Evolutionary conservation across 2,797 vertebrate genomes (phyloP).

Genomic region (Antrozous pallidus): DNA sequence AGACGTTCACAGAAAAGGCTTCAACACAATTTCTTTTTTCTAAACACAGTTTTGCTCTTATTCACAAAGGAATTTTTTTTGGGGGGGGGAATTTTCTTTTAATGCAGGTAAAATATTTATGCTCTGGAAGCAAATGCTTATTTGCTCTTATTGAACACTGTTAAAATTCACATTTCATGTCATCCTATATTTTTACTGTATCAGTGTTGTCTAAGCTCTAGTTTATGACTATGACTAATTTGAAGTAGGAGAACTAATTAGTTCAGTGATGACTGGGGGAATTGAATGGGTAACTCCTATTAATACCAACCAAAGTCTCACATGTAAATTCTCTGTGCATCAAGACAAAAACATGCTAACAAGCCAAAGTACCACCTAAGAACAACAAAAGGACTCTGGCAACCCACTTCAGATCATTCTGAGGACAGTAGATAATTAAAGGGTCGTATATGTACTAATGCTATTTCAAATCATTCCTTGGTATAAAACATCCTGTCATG

Average conservation of each 20-base stretch:
- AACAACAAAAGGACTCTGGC: conserved; percentile 28
- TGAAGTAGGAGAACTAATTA: conserved; percentile 39
- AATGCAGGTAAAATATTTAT: conserved; percentile 20
- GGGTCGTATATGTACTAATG: neutral
- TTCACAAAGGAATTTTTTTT: conserved; percentile 46
- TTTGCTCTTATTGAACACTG: neutral
- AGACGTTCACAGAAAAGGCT: conserved; percentile 60
- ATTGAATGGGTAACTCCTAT: conserved; percentile 49
- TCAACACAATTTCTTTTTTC: conserved; percentile 52
- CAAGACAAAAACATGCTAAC: conserved; percentile 64
- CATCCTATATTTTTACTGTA: neutral
- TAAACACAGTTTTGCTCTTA: conserved; percentile 53
- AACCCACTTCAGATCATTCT: neutral
- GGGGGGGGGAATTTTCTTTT: neutral
- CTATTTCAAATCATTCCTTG: conserved; percentile 38
- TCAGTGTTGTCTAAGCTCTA: neutral
- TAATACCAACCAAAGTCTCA: conserved; percentile 66
- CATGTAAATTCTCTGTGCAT: conserved; percentile 67
- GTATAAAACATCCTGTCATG: conserved; percentile 3
- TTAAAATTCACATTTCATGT: conserved; percentile 18
- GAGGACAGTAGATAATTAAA: neutral
- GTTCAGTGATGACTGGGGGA: conserved; percentile 32
- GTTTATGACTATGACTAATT: neutral
- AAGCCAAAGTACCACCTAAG: conserved; percentile 52
- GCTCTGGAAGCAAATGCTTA: neutral